These are phyloP conservation scores for Drosophila prostipennis DNA, from an alignment of 2,888 invertebrate species.

Conservation along the genomic window DNA sequence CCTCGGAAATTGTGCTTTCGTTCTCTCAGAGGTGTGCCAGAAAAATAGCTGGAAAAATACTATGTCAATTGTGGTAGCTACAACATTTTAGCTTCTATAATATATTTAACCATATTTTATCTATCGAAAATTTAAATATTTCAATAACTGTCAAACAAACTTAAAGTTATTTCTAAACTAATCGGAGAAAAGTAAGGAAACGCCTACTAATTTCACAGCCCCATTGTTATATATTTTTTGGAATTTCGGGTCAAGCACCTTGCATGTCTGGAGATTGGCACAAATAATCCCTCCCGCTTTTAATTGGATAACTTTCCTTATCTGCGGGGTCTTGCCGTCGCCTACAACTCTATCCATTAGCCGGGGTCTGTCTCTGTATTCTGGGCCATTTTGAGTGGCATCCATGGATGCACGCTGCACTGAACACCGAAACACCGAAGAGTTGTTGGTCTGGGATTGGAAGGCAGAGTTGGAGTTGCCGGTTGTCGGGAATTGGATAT, in stretches of 20 bases:
- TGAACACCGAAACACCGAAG: constrained; percentile 51
- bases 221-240: constrained; percentile 1
- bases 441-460: constrained; percentile 11
- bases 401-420: constrained; percentile 73
- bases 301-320: constrained; percentile 75
- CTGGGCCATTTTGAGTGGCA: constrained; percentile 66
- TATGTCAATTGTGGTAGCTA: not conserved
- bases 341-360: constrained; percentile 69
- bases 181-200: not conserved
- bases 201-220: not conserved
- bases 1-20: not conserved
- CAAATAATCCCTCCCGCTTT: constrained; percentile 65
- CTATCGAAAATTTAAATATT: too few relatives aligned
- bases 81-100: too few relatives aligned
- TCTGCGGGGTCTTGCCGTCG: constrained; percentile 40
- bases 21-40: constrained; percentile 1
- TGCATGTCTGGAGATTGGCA: constrained; percentile 66
- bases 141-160: too few relatives aligned
- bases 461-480: constrained; percentile 11
- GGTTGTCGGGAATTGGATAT: constrained; percentile 41
- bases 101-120: too few relatives aligned
- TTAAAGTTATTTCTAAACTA: not conserved
- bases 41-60: not conserved
- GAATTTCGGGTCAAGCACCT: constrained; percentile 36
- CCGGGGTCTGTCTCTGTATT: constrained; percentile 24